Evolutionary conservation across 2,888 invertebrate genomes (phyloP), one percentile per base, ranked within the genome.

Genomic region (Drosophila vallismaia): DNA sequence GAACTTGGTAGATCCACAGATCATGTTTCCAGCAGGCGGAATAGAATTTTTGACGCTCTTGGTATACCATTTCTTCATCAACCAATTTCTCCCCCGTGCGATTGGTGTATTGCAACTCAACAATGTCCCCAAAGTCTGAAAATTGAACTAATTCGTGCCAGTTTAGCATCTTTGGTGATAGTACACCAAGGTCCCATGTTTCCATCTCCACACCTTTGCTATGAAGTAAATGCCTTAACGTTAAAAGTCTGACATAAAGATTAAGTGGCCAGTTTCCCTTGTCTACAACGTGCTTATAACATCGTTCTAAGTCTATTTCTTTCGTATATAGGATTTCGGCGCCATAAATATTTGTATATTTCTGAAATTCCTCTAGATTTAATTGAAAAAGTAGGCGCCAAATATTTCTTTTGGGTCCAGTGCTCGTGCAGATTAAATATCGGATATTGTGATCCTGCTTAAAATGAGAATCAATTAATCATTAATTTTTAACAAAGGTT

Each of bases 151-250:
- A 42, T 0, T 88, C 86, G 0, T 29, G n/a, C 68, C 72, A 69
- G 33, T 76, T 58, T 7, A 84, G 19, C 1, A 88, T 60, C 53
- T 83, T 88, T 0, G 84, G 84, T 2, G 88, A 83, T 4, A 84
- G 4, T 3, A 73, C 14, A 0, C 8, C 1, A 38, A 84, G 51
- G 2, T 79, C 58, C 0, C 75, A 12, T 2, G 1, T 9, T 0
- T 54, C 26, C 7, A 82, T 1, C 8, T 51, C 7, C 0, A 88
- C 42, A n/a, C 74, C 70, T 14, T 79, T 88, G n/a, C 14, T 67
- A 0, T 50, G 59, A 46, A 88, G 50, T 1, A 83, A 44, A 7
- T 68, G 24, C 4, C 55, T 26, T 3, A 84, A 10, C 45, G 8
- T 4, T 4, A 44, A 5, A 42, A 84, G 10, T 6, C 68, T 62